These are phyloP conservation scores for Semibalanus balanoides DNA, from an alignment of 1,140 invertebrate genomes.

Conservation along the genomic window DNA sequence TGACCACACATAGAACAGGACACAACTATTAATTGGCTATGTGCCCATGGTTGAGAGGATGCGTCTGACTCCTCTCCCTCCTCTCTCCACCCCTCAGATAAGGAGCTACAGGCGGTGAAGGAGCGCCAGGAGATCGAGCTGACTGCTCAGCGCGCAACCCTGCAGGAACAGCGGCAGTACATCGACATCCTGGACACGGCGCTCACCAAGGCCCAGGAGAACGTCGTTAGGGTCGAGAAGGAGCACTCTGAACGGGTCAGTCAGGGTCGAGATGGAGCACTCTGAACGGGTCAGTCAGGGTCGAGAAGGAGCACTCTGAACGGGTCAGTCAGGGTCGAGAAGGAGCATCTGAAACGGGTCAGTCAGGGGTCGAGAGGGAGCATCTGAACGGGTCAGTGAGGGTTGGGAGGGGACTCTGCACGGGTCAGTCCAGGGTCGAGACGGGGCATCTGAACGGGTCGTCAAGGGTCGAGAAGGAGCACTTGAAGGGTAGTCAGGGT, in stretches of 20 bases:
- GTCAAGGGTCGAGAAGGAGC: too few species aligned
- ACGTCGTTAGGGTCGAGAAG: slow-evolving; percentile 74
- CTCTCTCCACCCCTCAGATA: slow-evolving; percentile 42
- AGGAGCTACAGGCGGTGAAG: slow-evolving; percentile 68
- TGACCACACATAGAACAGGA: too few species aligned
- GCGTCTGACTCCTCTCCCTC: background rate
- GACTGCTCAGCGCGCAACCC: slow-evolving; percentile 65
- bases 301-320: slow-evolving; percentile 50
- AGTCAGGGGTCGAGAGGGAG: too few species aligned
- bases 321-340: slow-evolving; percentile 37
- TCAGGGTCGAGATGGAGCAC: slow-evolving; percentile 50
- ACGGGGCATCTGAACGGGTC: too few species aligned
- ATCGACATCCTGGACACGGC: slow-evolving; percentile 86
- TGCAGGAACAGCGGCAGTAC: slow-evolving; percentile 80
- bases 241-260: slow-evolving; percentile 32
- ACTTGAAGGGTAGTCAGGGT: slow-evolving; percentile 70
- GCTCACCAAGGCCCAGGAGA: slow-evolving; percentile 73
- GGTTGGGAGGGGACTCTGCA: too few species aligned
- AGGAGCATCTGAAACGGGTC: slow-evolving; percentile 38
- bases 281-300: background rate
- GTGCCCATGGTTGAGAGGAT: too few species aligned
- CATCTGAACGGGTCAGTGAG: too few species aligned
- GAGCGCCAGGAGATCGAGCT: slow-evolving; percentile 83
- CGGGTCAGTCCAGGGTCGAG: too few species aligned
- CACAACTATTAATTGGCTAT: too few species aligned